Percentiles rank a stretch among this genome's conserved stretches.
Conservation (phyloP, 2,113 vertebrate species). For the Sigmodon hispidus region DNA sequence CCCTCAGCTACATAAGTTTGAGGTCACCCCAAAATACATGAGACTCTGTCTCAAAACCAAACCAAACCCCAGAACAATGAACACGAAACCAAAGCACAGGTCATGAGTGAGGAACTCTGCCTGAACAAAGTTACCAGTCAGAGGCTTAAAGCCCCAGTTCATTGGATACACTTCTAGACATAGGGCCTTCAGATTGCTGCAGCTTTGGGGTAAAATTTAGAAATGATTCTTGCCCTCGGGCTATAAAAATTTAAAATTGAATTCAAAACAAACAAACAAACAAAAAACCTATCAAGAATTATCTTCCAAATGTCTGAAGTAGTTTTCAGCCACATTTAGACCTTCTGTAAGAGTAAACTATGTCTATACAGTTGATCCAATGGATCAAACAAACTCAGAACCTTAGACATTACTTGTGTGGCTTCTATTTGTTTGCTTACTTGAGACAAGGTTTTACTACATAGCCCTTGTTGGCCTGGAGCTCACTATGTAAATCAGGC, state of each 20-base stretch:
- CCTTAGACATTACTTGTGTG: too few relatives aligned
- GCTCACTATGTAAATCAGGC: background rate
- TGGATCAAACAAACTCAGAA: too few relatives aligned
- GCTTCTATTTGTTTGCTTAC: too few relatives aligned
- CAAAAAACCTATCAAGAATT: background rate
- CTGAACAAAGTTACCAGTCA: background rate
- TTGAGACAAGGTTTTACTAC: too few relatives aligned
- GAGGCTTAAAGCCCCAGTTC: background rate
- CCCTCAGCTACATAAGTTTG: too few relatives aligned
- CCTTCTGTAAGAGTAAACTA: background rate
- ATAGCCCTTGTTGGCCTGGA: too few relatives aligned
- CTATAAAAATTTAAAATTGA: background rate
- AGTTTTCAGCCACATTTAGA: background rate
- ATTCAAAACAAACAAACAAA: background rate
- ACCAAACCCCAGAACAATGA: background rate
- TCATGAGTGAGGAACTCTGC: background rate
- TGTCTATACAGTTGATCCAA: fast-evolving
- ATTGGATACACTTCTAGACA: background rate
- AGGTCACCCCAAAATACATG: background rate
- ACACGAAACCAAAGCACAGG: background rate
- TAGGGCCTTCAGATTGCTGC: background rate
- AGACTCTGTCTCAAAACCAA: background rate
- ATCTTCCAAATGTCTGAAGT: background rate
- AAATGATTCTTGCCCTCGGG: background rate
- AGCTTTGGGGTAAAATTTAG: background rate